These are phyloP conservation scores for Arvicanthis niloticus DNA, from an alignment of 2,113 vertebrate species.

Conservation along the genomic window DNA sequence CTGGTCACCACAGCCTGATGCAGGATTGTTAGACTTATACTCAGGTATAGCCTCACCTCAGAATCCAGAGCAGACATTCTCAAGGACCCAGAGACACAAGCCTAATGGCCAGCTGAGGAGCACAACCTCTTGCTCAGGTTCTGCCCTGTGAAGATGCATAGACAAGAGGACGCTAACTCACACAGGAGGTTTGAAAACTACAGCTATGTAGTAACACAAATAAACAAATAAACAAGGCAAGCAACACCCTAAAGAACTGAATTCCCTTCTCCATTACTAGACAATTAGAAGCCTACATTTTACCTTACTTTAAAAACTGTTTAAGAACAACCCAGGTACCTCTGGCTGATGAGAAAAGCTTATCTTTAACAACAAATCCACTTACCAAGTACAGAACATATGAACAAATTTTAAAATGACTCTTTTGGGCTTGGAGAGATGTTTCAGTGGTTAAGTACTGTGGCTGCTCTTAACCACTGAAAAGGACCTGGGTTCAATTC, in stretches of 20 bases:
- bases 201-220: too few species aligned
- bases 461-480: background rate
- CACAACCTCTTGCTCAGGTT: background rate
- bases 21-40: background rate
- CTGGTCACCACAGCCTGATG: background rate
- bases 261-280: background rate
- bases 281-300: background rate
- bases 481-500: background rate
- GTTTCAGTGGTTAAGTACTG: background rate
- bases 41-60: background rate
- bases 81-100: background rate
- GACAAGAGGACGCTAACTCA: background rate
- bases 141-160: background rate
- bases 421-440: background rate
- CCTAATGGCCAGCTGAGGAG: background rate
- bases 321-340: background rate
- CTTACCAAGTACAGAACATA: background rate
- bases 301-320: background rate
- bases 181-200: background rate
- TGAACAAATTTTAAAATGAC: background rate
- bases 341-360: background rate
- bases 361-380: background rate
- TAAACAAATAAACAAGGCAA: too few species aligned
- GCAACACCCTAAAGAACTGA: background rate
- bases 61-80: background rate